Base-by-base conservation (phyloP, 2,888 invertebrate species). In the Pyrgus malvae region DNA sequence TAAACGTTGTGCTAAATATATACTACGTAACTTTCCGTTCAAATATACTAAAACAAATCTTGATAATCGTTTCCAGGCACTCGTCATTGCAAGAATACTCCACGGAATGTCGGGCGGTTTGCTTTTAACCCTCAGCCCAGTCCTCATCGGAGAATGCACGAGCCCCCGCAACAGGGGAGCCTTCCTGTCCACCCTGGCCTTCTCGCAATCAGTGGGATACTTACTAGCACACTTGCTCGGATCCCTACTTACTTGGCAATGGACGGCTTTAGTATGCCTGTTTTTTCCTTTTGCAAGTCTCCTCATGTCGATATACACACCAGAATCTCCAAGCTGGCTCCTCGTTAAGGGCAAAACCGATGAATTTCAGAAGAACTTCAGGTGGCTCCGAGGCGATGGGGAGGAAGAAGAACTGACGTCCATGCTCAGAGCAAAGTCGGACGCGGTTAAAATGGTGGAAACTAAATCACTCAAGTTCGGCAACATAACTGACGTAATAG, bases 291-390 rank as follows among this genome's bases (percentile, higher is more conserved):
- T 84, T 3, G 59, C 78, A 5, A 76, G 87, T 2, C 65, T 91
- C n/a, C 11, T 58, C 4, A 56, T 64, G 49, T 57, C 54, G 1
- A 25, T 58, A 0, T 62, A 42, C n/a, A 67, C 91, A 9, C 91
- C 91, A 0, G 93, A 93, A 73, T 89, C 92, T 4, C 92, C 92
- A 0, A 77, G 81, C 25, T 93, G 92, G 92, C 65, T 93, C 29
- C 74, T 91, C 0, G 78, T 86, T 4, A 87, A 85, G 54, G 85
- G 83, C 2, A 74, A 77, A 6, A 64, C 74, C 0, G 74, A 75
- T 0, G 77, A 90, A 53, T 92, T 92, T 0, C 76, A 83, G 50
- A 65, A 74, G 7, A 77, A 90, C 0, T 87, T 91, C 12, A 73
- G 77, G 33, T 91, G 84, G 76, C 83, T 91, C 48, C 72, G 92